phyloP scores from a whole-genome alignment of 30 jellyfish, hydroid and myxozoan genomes.

The Pelagia noctiluca region DNA sequence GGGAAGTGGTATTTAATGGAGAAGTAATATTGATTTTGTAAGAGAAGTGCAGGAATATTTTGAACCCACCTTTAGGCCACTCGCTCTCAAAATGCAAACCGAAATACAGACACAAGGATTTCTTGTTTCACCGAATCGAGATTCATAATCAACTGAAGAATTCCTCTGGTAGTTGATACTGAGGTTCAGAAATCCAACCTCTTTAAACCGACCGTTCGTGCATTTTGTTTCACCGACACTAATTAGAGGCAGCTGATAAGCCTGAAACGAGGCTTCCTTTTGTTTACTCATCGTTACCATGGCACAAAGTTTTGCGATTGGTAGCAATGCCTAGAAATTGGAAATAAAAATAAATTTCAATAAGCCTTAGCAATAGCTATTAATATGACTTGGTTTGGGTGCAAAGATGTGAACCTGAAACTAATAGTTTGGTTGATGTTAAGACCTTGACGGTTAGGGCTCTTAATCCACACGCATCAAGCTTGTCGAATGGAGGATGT shows the following conservation, averaged over 20 bases:
- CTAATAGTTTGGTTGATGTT: too few relatives aligned
- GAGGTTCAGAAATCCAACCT: constrained; percentile 45
- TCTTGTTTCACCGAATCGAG: constrained; percentile 11
- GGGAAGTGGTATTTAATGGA: not conserved
- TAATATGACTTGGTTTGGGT: too few relatives aligned
- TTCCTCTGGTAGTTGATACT: constrained; percentile 59
- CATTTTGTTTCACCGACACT: constrained; percentile 11
- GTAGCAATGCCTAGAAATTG: constrained; percentile 53
- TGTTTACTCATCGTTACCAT: constrained; percentile 62
- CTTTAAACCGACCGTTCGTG: not conserved
- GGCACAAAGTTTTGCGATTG: constrained; percentile 81
- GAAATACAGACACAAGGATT: constrained; percentile 66
- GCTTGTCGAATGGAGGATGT: too few relatives aligned
- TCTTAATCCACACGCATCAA: too few relatives aligned
- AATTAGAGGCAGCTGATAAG: constrained; percentile 60
- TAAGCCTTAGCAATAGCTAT: too few relatives aligned
- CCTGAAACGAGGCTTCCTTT: constrained; percentile 43
- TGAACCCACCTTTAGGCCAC: constrained; percentile 92
- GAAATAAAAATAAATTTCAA: not conserved
- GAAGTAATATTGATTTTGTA: not conserved
- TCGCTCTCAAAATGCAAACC: constrained; percentile 67
- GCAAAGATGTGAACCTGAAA: too few relatives aligned
- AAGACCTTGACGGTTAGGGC: too few relatives aligned
- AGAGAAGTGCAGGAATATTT: too few relatives aligned
- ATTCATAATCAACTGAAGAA: not conserved